A percentile compares a stretch with the other conserved stretches of the same genome.
Conservation (phyloP, 2,888 invertebrate species). For the Schrankia costaestrigalis region DNA sequence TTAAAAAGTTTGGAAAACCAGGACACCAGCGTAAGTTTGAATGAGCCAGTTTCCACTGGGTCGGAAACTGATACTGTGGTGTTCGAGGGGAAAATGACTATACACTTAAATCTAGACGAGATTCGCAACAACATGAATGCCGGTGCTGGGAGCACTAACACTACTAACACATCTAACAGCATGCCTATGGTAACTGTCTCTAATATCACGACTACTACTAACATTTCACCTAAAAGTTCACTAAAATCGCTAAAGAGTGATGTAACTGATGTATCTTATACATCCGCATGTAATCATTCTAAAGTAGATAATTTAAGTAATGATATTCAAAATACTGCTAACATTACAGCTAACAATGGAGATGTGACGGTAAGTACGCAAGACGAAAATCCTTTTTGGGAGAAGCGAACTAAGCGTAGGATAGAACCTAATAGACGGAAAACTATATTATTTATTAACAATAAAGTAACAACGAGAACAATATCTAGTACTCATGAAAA, state of each 20-base stretch:
- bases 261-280: conserved; percentile 50
- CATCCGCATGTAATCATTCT: conserved; percentile 51
- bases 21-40: conserved; percentile 79
- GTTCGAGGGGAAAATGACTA: conserved; percentile 79
- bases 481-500: conserved; percentile 43
- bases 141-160: conserved; percentile 70
- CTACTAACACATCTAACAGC: conserved; percentile 64
- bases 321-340: conserved; percentile 42
- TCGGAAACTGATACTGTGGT: conserved; percentile 77
- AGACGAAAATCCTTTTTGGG: conserved; percentile 74
- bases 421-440: conserved; percentile 74
- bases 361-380: conserved; percentile 66
- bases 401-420: conserved; percentile 63
- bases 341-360: conserved; percentile 46
- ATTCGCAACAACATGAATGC: conserved; percentile 71
- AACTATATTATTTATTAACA: conserved; percentile 76
- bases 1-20: conserved; percentile 77
- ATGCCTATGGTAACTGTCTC: conserved; percentile 81
- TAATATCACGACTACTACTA: conserved; percentile 79
- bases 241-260: conserved; percentile 70
- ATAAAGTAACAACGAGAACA: conserved; percentile 63
- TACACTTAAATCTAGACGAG: conserved; percentile 77
- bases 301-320: conserved; percentile 43
- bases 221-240: conserved; percentile 76
- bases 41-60: conserved; percentile 68